These are phyloP conservation scores for Gallinago stenura DNA, from an alignment of 2,797 vertebrate genomes.

Conservation along the genomic window DNA sequence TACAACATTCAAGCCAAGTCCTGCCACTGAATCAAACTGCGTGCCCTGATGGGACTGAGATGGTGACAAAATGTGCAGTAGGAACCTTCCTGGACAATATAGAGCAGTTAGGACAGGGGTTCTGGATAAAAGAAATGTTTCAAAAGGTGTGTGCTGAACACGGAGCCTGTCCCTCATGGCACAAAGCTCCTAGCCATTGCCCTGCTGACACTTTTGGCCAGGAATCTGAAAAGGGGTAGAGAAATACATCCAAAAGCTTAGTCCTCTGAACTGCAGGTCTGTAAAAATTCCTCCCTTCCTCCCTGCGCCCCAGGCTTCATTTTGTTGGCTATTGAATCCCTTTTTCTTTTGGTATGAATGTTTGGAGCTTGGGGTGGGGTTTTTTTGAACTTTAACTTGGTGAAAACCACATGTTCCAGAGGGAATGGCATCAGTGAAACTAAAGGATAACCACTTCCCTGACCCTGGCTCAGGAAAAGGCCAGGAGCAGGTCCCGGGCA, in stretches of 20 bases:
- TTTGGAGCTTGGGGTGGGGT: neutral
- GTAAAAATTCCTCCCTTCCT: neutral
- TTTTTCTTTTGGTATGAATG: neutral
- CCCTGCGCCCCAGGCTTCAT: neutral
- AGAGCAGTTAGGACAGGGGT: neutral
- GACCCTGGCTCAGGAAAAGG: neutral
- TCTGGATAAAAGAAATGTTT: neutral
- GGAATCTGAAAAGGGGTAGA: neutral
- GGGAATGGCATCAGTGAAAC: neutral
- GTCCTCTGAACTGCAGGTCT: neutral
- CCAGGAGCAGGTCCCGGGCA: neutral
- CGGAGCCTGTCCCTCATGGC: neutral
- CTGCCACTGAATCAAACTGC: neutral
- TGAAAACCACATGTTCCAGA: neutral
- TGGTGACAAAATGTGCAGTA: neutral
- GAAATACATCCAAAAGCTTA: neutral
- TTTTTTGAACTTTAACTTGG: neutral
- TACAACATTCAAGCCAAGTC: neutral
- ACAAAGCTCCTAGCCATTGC: neutral
- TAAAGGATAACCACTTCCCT: neutral
- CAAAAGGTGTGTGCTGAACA: neutral
- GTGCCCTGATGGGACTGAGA: neutral
- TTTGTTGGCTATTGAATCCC: neutral
- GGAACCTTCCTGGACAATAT: neutral
- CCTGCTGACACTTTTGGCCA: neutral